These are phyloP conservation scores for Apoda limacodes DNA, from an alignment of 2,888 invertebrate genomes.

Conservation along the genomic window DNA sequence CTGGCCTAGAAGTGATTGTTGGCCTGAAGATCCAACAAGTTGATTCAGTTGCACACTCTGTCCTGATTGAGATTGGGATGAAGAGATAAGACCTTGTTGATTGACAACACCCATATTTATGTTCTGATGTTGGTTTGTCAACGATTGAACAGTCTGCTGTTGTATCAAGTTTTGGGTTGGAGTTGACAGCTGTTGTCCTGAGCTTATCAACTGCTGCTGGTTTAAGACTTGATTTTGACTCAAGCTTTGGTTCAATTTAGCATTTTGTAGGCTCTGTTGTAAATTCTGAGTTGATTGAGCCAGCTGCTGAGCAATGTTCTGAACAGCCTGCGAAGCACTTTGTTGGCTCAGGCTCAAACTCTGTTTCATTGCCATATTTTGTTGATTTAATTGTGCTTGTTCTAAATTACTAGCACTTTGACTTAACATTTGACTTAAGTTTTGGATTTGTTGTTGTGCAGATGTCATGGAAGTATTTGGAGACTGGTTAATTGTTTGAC, in stretches of 20 bases:
- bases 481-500: slow-evolving; percentile 42
- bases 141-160: slow-evolving; percentile 54
- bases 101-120: slow-evolving; percentile 56
- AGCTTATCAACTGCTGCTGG: slow-evolving; percentile 58
- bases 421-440: slow-evolving; percentile 69
- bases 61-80: slow-evolving; percentile 45
- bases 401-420: slow-evolving; percentile 61
- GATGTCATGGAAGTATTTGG: slow-evolving; percentile 63
- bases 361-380: slow-evolving; percentile 58
- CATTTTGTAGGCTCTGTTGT: slow-evolving; percentile 56
- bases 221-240: slow-evolving; percentile 53
- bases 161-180: slow-evolving; percentile 52
- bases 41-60: slow-evolving; percentile 57
- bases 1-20: slow-evolving; percentile 53
- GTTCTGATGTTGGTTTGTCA: slow-evolving; percentile 55
- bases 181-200: slow-evolving; percentile 58
- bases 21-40: slow-evolving; percentile 45
- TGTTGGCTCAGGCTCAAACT: slow-evolving; percentile 54
- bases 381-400: slow-evolving; percentile 53
- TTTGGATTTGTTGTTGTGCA: slow-evolving; percentile 72
- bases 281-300: slow-evolving; percentile 54
- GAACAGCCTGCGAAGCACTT: slow-evolving; percentile 50
- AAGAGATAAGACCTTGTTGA: slow-evolving; percentile 49
- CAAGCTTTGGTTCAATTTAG: slow-evolving; percentile 54
- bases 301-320: slow-evolving; percentile 58